Conservation (phyloP, 2,113 vertebrate species). For the Siphamia tubifer region DNA sequence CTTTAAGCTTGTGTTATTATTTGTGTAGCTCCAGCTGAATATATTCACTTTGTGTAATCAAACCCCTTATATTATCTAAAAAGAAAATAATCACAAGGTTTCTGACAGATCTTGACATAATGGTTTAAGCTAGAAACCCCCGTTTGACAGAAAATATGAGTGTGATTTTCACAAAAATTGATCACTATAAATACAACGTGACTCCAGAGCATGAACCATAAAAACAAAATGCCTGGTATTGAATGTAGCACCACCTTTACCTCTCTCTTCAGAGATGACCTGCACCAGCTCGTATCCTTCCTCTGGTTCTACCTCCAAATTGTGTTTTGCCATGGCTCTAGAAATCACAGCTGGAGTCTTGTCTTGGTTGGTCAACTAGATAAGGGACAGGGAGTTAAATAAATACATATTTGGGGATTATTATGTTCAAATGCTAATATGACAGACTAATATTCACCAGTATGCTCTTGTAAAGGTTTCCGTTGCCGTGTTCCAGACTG, state of each 20-base stretch:
- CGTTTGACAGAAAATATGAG: background rate
- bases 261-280: conserved; percentile 92
- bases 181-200: background rate
- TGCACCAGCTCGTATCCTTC: conserved; percentile 91
- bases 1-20: too few species aligned
- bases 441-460: too few species aligned
- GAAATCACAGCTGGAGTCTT: conserved; percentile 89
- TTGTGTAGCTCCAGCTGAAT: too few species aligned
- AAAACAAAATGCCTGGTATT: background rate
- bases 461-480: conserved; percentile 96
- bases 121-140: background rate
- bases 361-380: conserved; percentile 92
- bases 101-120: too few species aligned
- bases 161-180: background rate
- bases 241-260: conserved; percentile 62
- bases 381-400: background rate
- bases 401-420: too few species aligned
- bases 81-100: too few species aligned
- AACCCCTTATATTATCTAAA: too few species aligned
- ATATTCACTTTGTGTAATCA: too few species aligned
- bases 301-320: conserved; percentile 82
- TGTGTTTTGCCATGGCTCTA: conserved; percentile 91
- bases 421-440: too few species aligned
- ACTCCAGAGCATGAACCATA: background rate
- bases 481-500: conserved; percentile 85